phyloP scores from a whole-genome alignment of 1,140 invertebrate genomes.

The Aphidius ervi region DNA sequence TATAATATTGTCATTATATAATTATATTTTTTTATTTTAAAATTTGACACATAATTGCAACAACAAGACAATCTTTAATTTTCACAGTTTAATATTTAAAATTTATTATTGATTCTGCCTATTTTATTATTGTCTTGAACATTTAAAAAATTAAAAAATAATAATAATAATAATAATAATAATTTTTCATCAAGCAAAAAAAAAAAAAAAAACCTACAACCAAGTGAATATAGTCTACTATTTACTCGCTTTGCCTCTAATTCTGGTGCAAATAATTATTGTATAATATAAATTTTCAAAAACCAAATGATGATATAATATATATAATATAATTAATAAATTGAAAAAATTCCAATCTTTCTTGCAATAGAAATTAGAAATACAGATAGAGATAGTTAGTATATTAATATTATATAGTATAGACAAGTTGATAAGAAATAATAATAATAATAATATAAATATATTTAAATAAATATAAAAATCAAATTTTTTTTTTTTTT shows the following conservation, averaged over 20 bases:
- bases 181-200: constrained; percentile 20
- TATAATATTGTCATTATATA: too few species aligned
- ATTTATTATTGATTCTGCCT: not conserved
- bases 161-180: not conserved
- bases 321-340: constrained; percentile 10
- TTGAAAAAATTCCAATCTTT: constrained; percentile 12
- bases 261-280: constrained; percentile 37
- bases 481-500: constrained; percentile 1
- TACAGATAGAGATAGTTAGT: constrained; percentile 23
- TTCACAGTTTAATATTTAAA: too few species aligned
- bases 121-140: not conserved
- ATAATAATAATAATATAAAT: constrained; percentile 39
- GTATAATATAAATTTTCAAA: constrained; percentile 16
- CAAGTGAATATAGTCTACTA: constrained; percentile 27
- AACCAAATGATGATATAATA: not conserved
- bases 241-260: constrained; percentile 34
- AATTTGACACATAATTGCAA: too few species aligned
- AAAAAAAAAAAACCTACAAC: constrained; percentile 14
- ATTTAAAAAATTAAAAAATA: not conserved
- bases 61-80: too few species aligned
- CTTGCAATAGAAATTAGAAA: constrained; percentile 33
- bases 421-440: constrained; percentile 19
- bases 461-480: not conserved
- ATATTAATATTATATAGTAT: too few species aligned
- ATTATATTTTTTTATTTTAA: too few species aligned